phyloP scores from a whole-genome alignment of 2,797 vertebrate genomes.

The Parambassis ranga region DNA sequence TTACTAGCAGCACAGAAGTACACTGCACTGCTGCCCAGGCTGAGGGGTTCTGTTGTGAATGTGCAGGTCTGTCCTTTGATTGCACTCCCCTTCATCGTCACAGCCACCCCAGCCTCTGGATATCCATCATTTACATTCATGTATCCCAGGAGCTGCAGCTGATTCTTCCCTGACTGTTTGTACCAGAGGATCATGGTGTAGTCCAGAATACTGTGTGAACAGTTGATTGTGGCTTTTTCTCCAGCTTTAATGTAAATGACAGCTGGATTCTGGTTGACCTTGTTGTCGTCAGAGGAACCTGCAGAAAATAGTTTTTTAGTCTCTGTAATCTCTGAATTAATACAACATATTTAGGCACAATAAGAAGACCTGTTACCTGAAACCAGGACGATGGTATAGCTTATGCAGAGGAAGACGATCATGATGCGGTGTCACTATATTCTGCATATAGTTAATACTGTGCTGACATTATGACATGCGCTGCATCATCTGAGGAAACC shows the following conservation, averaged over 20 bases:
- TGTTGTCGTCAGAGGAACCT: conserved; percentile 30
- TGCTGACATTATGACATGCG: no score
- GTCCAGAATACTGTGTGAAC: conserved; percentile 20
- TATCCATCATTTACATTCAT: background rate
- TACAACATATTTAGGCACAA: no score
- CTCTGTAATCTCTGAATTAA: no score
- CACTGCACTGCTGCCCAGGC: conserved; percentile 32
- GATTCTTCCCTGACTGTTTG: conserved; percentile 8
- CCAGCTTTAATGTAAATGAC: background rate
- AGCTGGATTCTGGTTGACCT: conserved; percentile 44
- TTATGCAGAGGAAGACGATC: no score
- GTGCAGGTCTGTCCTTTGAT: conserved; percentile 3
- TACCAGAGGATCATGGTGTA: conserved; percentile 61
- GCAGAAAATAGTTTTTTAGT: background rate
- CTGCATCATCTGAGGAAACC: no score
- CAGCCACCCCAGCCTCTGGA: background rate
- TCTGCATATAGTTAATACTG: no score
- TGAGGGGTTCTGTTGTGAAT: conserved; percentile 22
- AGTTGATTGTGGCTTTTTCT: conserved; percentile 13
- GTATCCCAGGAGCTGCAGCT: conserved; percentile 46
- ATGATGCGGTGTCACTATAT: no score
- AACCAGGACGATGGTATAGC: no score
- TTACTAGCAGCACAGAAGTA: conserved; percentile 60
- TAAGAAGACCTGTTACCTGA: no score
- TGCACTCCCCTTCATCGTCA: conserved; percentile 16